phyloP scores from a whole-genome alignment of 1,140 invertebrate species.

The Drosophila subpulchrella region DNA sequence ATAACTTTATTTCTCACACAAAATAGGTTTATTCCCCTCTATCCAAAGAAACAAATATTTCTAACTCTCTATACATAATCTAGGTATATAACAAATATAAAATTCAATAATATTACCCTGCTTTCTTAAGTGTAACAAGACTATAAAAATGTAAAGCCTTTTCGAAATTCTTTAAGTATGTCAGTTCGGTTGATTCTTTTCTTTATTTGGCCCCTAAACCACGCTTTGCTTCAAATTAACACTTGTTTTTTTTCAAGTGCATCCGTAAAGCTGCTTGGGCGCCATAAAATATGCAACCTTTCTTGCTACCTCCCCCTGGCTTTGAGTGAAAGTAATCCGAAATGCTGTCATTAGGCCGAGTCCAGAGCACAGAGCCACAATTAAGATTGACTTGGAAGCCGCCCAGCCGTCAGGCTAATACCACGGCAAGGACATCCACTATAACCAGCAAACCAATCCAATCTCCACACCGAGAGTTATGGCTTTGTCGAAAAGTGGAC shows the following conservation, averaged over 20 bases:
- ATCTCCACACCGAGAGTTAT: conserved; percentile 61
- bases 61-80: too few relatives aligned
- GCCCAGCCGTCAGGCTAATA: conserved; percentile 54
- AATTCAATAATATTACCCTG: too few relatives aligned
- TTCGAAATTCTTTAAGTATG: too few relatives aligned
- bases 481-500: conserved; percentile 72
- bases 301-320: conserved; percentile 14
- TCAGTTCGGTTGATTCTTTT: too few relatives aligned
- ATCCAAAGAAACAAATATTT: too few relatives aligned
- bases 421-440: conserved; percentile 38
- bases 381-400: conserved; percentile 77
- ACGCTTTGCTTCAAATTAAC: too few relatives aligned
- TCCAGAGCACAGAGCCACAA: conserved; percentile 51
- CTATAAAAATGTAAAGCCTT: too few relatives aligned
- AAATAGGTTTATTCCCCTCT: too few relatives aligned
- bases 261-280: conserved; percentile 45
- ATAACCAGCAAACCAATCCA: conserved; percentile 42
- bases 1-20: too few relatives aligned
- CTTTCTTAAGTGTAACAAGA: too few relatives aligned
- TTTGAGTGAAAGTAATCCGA: conserved; percentile 79
- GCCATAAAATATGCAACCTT: conserved; percentile 74
- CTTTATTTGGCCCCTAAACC: too few relatives aligned
- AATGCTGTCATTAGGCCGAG: conserved; percentile 74
- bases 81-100: too few relatives aligned
- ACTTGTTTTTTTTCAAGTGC: conserved; percentile 2